Evolutionary conservation across 2,888 invertebrate genomes (phyloP).

Genomic region (Hecatera dysodea): DNA sequence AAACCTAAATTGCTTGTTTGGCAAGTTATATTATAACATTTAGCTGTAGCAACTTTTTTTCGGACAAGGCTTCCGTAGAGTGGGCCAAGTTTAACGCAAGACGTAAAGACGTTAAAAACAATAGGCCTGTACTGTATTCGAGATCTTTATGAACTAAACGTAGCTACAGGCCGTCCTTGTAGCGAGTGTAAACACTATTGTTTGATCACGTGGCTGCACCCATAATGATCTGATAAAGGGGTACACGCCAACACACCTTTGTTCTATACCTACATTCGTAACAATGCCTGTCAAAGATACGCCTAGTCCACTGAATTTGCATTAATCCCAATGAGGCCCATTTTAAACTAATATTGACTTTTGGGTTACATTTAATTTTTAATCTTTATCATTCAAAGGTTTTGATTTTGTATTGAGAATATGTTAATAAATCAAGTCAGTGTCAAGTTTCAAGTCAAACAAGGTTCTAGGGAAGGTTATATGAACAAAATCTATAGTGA

Average conservation of each 20-base stretch:
- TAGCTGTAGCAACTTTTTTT: conserved; percentile 54
- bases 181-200: conserved; percentile 87
- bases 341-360: conserved; percentile 32
- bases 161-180: conserved; percentile 81
- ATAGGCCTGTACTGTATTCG: conserved; percentile 69
- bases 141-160: conserved; percentile 75
- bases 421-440: conserved; percentile 63
- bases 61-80: conserved; percentile 60
- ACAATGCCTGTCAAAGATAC: conserved; percentile 67
- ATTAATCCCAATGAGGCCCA: conserved; percentile 41
- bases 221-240: conserved; percentile 85
- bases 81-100: conserved; percentile 69
- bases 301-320: conserved; percentile 55
- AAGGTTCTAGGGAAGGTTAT: conserved; percentile 68
- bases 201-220: conserved; percentile 85
- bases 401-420: conserved; percentile 43
- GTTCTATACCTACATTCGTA: conserved; percentile 69
- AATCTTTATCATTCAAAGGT: conserved; percentile 13
- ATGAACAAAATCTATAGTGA: conserved; percentile 61
- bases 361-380: background rate
- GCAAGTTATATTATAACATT: conserved; percentile 46
- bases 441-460: conserved; percentile 64
- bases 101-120: conserved; percentile 72
- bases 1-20: conserved; percentile 49
- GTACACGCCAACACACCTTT: conserved; percentile 78